A percentile compares a stretch with the other conserved stretches of the same genome.
phyloP scores from a whole-genome alignment of 2,797 vertebrate genomes.

The Champsocephalus esox region DNA sequence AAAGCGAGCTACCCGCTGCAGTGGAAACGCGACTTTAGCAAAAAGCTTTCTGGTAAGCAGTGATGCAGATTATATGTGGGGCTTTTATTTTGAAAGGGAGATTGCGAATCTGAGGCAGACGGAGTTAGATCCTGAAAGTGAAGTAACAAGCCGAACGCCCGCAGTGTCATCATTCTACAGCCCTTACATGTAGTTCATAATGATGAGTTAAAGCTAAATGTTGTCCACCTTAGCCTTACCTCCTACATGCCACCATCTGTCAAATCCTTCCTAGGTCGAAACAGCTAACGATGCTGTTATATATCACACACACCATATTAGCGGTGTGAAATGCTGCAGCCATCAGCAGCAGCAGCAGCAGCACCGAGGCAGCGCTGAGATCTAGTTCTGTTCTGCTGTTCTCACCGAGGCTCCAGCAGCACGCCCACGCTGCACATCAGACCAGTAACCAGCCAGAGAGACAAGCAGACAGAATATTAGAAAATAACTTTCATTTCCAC shows the following conservation, averaged over 20 bases:
- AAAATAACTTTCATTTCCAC: conserved; percentile 27
- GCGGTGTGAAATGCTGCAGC: conserved; percentile 53
- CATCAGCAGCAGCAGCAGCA: conserved; percentile 23
- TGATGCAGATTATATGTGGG: too few species aligned
- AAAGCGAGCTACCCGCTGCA: too few species aligned
- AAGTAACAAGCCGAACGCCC: too few species aligned
- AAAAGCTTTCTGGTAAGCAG: too few species aligned
- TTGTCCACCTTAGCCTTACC: background rate
- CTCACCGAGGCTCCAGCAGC: conserved; percentile 48
- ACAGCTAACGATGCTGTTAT: conserved; percentile 11
- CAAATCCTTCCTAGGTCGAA: background rate
- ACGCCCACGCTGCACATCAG: conserved; percentile 60
- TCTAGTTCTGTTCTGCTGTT: conserved; percentile 58
- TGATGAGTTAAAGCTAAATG: too few species aligned
- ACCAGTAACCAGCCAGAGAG: conserved; percentile 40
- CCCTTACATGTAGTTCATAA: too few species aligned
- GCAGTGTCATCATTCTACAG: too few species aligned
- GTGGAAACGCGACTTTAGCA: too few species aligned
- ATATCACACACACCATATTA: conserved; percentile 20
- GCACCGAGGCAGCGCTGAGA: conserved; percentile 42
- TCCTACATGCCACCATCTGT: background rate
- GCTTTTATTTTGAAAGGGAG: too few species aligned
- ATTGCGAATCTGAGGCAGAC: too few species aligned
- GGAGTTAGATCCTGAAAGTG: too few species aligned
- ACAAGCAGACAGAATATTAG: conserved; percentile 17